Conservation (phyloP, 2,113 vertebrate species). For the Onychostoma macrolepis region DNA sequence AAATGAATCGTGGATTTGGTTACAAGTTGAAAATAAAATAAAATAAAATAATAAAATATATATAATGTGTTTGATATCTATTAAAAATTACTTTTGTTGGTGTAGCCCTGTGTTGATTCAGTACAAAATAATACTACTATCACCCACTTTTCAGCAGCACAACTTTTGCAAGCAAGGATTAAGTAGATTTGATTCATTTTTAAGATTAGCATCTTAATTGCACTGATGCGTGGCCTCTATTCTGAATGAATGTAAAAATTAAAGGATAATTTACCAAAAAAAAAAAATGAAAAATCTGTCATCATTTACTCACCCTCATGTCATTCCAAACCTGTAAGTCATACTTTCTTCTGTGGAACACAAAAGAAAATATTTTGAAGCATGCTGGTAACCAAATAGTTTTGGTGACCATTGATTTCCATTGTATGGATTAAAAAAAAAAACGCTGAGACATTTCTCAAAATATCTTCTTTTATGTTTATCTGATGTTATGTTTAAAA, state of each 20-base stretch:
- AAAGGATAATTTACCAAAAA: background rate
- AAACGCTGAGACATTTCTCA: background rate
- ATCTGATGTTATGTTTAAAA: background rate
- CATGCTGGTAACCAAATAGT: background rate
- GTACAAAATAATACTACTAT: background rate
- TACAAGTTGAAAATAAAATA: too few species aligned
- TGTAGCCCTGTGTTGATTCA: too few species aligned
- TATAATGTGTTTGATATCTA: too few species aligned
- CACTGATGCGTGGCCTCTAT: too few species aligned
- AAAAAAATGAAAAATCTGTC: background rate
- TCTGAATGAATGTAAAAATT: too few species aligned
- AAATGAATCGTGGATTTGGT: background rate
- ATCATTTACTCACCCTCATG: background rate
- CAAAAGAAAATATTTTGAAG: background rate
- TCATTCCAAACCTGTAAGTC: background rate
- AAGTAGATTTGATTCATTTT: background rate
- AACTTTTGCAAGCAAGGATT: background rate
- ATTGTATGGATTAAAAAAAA: background rate
- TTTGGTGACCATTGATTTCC: background rate
- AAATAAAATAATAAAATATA: too few species aligned
- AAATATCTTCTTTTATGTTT: background rate
- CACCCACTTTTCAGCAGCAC: background rate
- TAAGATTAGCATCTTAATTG: background rate
- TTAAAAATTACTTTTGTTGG: background rate
- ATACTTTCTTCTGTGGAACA: background rate